Evolutionary conservation across 2,113 vertebrate species (phyloP), one percentile per base, ranked within the genome.

Genomic region (Pipa parva): DNA sequence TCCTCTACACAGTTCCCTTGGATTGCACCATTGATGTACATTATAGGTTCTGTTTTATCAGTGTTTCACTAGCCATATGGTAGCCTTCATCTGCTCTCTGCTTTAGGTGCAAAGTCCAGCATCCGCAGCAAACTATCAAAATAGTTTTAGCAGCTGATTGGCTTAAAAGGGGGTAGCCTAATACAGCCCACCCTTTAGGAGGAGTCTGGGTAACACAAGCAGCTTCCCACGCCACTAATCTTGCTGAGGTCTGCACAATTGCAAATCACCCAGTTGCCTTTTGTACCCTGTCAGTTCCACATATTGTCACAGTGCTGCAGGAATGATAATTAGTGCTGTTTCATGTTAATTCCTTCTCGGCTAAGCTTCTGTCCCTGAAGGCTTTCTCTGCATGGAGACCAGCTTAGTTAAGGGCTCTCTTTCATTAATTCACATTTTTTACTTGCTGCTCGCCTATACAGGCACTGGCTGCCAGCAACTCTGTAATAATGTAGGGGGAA

Each of bases 171-270:
- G 29, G 29, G 29, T 10, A 31, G 29, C 10, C 29, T 42, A 17
- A 42, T 21, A 8, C 11, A 48, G 18, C 54, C 64, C 27, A 49
- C 63, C 63, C 31, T 24, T 15, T 5, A 54, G 63, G 63, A 67
- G 63, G 63, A 24, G 54, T 22, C 39, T 36, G 21, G 7, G 8
- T 48, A 51, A 15, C 55, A 59, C 20, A 49, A 24, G 18, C 28
- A 54, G 58, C 57, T 70, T 70, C 66, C 61, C 66, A 70, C 66
- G 66, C 31, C 48, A 70, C 24, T 45, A 45, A 22, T 54, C 31
- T 13, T 52, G 66, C 66, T 70, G 66, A 70, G 58, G 27, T 55
- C 48, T 60, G 36, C 66, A 70, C n/a, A 61, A 70, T 61, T 70
- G 66, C 25, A 60, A 70, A 70, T 70, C 24, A 70, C 57, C 22